Base-by-base conservation (phyloP, 2,113 vertebrate species). In the Lonchura striata region DNA sequence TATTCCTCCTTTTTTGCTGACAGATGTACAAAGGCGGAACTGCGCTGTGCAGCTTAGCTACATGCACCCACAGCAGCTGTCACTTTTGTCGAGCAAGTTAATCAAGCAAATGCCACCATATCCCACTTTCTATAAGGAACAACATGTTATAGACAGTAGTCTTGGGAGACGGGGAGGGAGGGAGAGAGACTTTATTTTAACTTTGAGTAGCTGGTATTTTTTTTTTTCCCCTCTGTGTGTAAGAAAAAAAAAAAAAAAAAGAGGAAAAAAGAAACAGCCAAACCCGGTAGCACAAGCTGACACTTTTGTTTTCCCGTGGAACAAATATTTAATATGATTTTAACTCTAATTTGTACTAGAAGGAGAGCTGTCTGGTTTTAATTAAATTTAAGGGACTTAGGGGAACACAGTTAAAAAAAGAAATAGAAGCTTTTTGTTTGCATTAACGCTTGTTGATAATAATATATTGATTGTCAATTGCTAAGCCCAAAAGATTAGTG, bases 71-170 rank as follows among this genome's bases (percentile, higher is more conserved):
- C 98, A 98, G 99, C 99, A 99, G 99, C 99, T 99, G 99, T 99
- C 99, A 99, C 99, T 99, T 99, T 99, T 99, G 99, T 99, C 98
- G 97, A 99, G 98, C 99, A 99, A 99, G 99, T 99, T 99, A 99
- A 99, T 99, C 99, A 99, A 99, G 99, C 99, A 99, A 99, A 99
- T 99, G 99, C 99, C 99, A 99, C 98, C 99, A 98, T 99, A 99
- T 98, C 98, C 98, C 98, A 98, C 98, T 99, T 99, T 98, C 98
- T 98, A 98, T 98, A 98, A 98, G 98, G 98, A 97, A 98, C 98
- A 98, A 98, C 98, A 98, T 98, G 98, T 98, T 98, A 98, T 98
- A 98, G 98, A 98, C 98, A 98, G 97, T 97, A 98, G 97, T 98
- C 98, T 98, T 98, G 97, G 97, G 98, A 97, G 98, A 98, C 97